Conservation (phyloP, 2,113 vertebrate species). For the Diadophis punctatus region DNA sequence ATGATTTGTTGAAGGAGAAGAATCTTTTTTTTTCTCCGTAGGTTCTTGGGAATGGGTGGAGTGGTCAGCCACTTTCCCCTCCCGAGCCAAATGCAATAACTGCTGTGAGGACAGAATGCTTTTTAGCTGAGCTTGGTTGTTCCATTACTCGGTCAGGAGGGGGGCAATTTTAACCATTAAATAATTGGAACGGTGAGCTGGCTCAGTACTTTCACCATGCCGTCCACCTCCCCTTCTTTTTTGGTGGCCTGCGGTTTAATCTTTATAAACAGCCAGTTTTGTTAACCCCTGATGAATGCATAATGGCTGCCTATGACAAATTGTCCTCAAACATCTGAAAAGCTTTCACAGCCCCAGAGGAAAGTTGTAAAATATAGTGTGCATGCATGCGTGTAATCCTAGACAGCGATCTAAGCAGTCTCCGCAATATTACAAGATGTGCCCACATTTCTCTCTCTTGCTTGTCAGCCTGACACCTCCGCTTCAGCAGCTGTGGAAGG, state of each 20-base stretch:
- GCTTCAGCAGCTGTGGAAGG: conserved; percentile 19
- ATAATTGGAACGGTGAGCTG: not conserved
- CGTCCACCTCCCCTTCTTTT: not conserved
- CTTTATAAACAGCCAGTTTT: not conserved
- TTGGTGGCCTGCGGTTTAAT: not conserved
- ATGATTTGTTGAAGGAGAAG: not conserved
- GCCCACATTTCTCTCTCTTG: conserved; percentile 21
- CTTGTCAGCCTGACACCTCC: conserved; percentile 10
- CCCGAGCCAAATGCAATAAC: not conserved
- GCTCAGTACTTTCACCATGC: not conserved
- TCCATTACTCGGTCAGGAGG: not conserved
- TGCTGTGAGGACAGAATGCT: not conserved
- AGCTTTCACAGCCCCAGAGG: not conserved
- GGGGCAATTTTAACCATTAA: not conserved
- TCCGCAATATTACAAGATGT: not conserved
- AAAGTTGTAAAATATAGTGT: not conserved
- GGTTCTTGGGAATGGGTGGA: not conserved
- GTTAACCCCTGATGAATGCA: not conserved
- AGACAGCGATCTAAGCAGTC: not conserved
- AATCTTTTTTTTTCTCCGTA: not conserved
- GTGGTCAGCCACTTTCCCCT: not conserved
- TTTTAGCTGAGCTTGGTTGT: not conserved
- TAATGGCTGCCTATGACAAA: not conserved
- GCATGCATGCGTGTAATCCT: not conserved
- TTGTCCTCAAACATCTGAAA: not conserved